A percentile compares a stretch with the other conserved stretches of the same genome.
Conservation (phyloP, 2,113 vertebrate species). For the Nesoenas mayeri region DNA sequence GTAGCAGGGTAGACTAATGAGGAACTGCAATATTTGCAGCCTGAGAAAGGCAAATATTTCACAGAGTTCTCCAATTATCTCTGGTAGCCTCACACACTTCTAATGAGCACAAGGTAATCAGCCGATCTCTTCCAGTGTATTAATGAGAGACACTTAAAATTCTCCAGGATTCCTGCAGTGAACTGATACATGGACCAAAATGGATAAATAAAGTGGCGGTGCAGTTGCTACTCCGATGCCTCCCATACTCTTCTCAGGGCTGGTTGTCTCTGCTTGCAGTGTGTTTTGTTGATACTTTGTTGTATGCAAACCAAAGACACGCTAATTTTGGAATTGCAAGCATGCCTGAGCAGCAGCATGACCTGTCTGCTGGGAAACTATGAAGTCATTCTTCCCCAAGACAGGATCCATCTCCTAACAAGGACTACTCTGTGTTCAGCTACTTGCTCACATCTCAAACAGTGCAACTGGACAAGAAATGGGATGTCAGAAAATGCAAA, state of each 20-base stretch:
- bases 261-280: background rate
- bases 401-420: background rate
- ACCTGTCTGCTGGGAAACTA: background rate
- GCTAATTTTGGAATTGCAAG: background rate
- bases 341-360: background rate
- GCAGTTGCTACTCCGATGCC: background rate
- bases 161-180: slow-evolving; percentile 30
- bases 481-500: background rate
- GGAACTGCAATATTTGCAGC: slow-evolving; percentile 27
- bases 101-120: slow-evolving; percentile 47
- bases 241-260: background rate
- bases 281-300: background rate
- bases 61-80: slow-evolving; percentile 45
- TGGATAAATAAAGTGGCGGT: slow-evolving; percentile 34
- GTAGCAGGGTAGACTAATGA: slow-evolving; percentile 13
- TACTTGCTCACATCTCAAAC: background rate
- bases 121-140: slow-evolving; percentile 23
- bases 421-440: background rate
- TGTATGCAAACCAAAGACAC: slow-evolving; percentile 4
- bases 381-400: background rate
- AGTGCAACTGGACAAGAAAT: background rate
- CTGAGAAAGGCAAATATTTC: slow-evolving; percentile 47
- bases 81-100: slow-evolving; percentile 18
- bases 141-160: slow-evolving; percentile 45
- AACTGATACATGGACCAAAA: slow-evolving; percentile 9